phyloP scores from a whole-genome alignment of 2,113 vertebrate genomes.

The Dolichallabes microphthalmus region DNA sequence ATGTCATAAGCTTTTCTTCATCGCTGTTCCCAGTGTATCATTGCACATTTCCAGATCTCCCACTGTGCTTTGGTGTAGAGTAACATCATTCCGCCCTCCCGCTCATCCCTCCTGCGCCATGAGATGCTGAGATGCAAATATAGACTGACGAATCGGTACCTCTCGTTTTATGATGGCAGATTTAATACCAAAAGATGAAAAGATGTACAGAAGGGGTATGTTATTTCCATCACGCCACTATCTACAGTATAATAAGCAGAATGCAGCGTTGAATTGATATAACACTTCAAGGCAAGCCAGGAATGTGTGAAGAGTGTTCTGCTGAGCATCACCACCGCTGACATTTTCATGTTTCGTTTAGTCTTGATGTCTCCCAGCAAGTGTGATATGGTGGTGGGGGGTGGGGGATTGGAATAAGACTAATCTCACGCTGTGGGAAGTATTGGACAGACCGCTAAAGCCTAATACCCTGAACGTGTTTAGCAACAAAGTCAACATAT shows the following conservation, averaged over 20 bases:
- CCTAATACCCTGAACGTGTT: background rate
- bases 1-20: background rate
- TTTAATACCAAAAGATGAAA: slow-evolving; percentile 14
- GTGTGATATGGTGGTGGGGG: background rate
- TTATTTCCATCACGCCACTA: background rate
- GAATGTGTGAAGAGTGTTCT: slow-evolving; percentile 5
- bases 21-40: background rate
- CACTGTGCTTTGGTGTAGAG: slow-evolving; percentile 24
- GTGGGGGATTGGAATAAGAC: background rate
- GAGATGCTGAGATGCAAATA: slow-evolving; percentile 9
- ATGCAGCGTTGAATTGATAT: background rate
- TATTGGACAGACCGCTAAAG: background rate
- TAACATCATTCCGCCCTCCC: slow-evolving; percentile 19
- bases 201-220: background rate
- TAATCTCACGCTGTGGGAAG: slow-evolving; percentile 13
- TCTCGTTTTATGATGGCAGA: slow-evolving; percentile 6
- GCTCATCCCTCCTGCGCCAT: background rate
- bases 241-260: background rate
- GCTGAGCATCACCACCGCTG: background rate
- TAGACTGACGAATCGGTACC: slow-evolving; percentile 8
- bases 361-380: slow-evolving; percentile 18
- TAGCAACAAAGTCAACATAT: slow-evolving; percentile 1
- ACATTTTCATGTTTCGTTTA: slow-evolving; percentile 24
- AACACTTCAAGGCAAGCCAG: background rate
- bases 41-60: background rate